These are phyloP conservation scores for Oreohelix idahoensis DNA, from an alignment of 1,140 invertebrate genomes.

Conservation along the genomic window DNA sequence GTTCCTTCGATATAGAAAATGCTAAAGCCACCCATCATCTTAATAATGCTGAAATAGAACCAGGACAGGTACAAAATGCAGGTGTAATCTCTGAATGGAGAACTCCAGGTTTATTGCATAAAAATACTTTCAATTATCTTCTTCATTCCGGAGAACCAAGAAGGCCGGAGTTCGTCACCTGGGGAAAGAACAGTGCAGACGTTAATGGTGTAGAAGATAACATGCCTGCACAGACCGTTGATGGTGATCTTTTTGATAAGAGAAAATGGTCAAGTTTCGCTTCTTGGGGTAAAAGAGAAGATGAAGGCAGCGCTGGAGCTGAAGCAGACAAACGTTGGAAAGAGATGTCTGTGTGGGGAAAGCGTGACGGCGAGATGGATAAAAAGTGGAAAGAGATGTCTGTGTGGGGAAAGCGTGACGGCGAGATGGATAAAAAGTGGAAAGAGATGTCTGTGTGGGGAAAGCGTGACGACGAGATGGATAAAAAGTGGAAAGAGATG, in stretches of 20 bases:
- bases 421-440: conserved; percentile 7
- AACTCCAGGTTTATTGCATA: not conserved
- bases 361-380: not conserved
- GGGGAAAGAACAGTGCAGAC: not conserved
- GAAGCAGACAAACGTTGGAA: conserved; percentile 4
- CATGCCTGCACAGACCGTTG: not conserved
- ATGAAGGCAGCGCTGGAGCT: too few species aligned
- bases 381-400: conserved; percentile 24
- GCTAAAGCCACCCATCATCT: not conserved
- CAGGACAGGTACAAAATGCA: not conserved
- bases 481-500: conserved; percentile 29
- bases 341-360: conserved; percentile 17
- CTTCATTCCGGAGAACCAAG: not conserved
- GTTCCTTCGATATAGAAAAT: conserved; percentile 2
- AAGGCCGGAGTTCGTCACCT: not conserved
- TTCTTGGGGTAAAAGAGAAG: conserved; percentile 4
- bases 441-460: not conserved
- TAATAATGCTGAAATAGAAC: not conserved
- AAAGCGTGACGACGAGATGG: not conserved
- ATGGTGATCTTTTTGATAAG: not conserved
- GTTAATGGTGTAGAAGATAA: not conserved
- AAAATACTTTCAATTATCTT: not conserved
- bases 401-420: not conserved
- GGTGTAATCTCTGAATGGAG: not conserved
- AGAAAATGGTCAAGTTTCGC: not conserved